Conservation (phyloP, 1,140 invertebrate genomes). For the Ostrea edulis region DNA sequence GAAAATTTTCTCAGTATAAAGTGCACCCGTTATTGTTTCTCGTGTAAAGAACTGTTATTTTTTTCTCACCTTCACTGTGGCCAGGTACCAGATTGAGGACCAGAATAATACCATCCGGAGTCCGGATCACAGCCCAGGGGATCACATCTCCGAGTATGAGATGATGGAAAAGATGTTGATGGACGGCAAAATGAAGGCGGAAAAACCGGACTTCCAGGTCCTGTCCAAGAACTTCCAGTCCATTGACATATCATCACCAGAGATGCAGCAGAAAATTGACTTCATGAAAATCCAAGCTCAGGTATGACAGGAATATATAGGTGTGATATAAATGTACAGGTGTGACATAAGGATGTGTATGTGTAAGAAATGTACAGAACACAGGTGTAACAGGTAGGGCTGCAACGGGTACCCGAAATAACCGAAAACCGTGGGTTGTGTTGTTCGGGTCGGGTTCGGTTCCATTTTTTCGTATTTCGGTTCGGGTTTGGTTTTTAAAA, state of each 20-base stretch:
- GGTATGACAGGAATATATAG: conserved; percentile 53
- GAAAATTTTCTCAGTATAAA: too few species aligned
- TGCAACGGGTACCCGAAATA: too few species aligned
- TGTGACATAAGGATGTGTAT: too few species aligned
- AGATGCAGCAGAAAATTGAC: conserved; percentile 71
- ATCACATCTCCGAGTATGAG: conserved; percentile 58
- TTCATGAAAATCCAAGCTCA: conserved; percentile 75
- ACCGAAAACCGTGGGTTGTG: too few species aligned
- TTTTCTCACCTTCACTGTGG: conserved; percentile 40
- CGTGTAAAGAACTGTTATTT: too few species aligned
- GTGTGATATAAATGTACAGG: too few species aligned
- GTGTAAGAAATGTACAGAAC: too few species aligned
- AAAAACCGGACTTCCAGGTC: conserved; percentile 55
- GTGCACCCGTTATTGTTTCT: too few species aligned
- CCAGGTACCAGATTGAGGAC: conserved; percentile 65
- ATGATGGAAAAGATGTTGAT: conserved; percentile 47
- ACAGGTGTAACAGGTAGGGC: too few species aligned
- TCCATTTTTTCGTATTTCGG: too few species aligned
- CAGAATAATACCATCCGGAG: conserved; percentile 44
- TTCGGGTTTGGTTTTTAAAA: too few species aligned
- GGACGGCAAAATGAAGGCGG: conserved; percentile 42
- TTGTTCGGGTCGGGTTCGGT: too few species aligned
- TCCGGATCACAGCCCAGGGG: conserved; percentile 42
- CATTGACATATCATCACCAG: conserved; percentile 62
- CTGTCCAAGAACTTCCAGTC: conserved; percentile 57